Evolutionary conservation across 1,140 invertebrate species (phyloP).

Genomic region (Colletes latitarsis): DNA sequence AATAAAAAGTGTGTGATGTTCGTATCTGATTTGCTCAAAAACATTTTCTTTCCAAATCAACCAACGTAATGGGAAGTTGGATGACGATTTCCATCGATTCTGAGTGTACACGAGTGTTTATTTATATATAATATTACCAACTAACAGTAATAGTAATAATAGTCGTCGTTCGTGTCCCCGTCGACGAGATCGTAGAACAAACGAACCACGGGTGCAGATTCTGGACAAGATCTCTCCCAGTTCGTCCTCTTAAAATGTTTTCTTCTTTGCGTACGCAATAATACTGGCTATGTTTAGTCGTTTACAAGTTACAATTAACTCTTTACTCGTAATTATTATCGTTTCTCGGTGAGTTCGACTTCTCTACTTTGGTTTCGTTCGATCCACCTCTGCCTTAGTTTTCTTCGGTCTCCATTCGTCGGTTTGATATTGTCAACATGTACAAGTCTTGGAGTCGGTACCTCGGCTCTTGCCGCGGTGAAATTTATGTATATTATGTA

Average conservation of each 20-base stretch:
- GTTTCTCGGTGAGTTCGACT: constrained; percentile 65
- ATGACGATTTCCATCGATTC: neutral
- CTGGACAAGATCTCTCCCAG: neutral
- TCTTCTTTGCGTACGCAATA: constrained; percentile 57
- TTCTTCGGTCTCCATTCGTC: constrained; percentile 11
- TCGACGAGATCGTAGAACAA: constrained; percentile 41
- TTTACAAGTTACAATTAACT: constrained; percentile 63
- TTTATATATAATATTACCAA: constrained; percentile 6
- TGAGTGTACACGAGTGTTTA: neutral
- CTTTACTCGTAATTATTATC: constrained; percentile 72
- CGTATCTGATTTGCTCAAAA: too few species aligned
- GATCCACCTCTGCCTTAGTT: neutral
- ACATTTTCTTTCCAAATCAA: neutral
- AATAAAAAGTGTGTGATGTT: too few species aligned
- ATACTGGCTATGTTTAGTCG: constrained; percentile 72
- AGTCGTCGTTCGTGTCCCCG: constrained; percentile 38
- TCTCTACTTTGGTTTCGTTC: neutral
- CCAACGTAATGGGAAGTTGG: neutral
- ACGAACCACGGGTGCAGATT: constrained; percentile 15
- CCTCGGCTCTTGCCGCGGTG: constrained; percentile 22
- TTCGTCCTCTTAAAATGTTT: constrained; percentile 21
- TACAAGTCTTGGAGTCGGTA: constrained; percentile 43
- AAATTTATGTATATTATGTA: constrained; percentile 60
- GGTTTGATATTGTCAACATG: constrained; percentile 62
- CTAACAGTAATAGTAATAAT: constrained; percentile 22